Evolutionary conservation across 2,113 vertebrate species (phyloP).

Genomic region (Austrofundulus limnaeus): DNA sequence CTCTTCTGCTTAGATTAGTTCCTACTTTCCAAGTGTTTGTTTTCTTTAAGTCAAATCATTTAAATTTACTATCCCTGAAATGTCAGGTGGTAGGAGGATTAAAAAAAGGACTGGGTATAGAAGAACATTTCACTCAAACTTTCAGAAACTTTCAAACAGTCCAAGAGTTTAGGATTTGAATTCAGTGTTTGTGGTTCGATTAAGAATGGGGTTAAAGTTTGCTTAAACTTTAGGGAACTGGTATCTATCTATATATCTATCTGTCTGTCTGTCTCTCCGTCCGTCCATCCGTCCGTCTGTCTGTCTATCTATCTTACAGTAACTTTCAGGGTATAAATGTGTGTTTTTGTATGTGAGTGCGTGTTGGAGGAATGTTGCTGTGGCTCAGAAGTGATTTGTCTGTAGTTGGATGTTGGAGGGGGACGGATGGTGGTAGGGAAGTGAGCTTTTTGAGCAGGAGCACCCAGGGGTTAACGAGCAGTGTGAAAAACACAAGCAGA

Average conservation of each 20-base stretch:
- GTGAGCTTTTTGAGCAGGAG: conserved; percentile 52
- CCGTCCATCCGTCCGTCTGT: no score
- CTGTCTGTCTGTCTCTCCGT: no score
- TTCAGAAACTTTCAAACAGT: background rate
- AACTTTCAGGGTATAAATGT: conserved; percentile 14
- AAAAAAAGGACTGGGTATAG: conserved; percentile 19
- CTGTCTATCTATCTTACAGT: background rate
- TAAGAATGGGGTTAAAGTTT: conserved; percentile 21
- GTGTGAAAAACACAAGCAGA: conserved; percentile 75
- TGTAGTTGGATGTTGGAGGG: background rate
- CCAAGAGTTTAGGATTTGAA: conserved; percentile 29
- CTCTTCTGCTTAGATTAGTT: background rate
- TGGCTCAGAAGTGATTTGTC: conserved; percentile 27
- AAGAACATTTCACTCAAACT: conserved; percentile 3
- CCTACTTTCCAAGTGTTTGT: background rate
- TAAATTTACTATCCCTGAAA: conserved; percentile 3
- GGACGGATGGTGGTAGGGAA: background rate
- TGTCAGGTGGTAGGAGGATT: background rate
- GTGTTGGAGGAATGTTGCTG: conserved; percentile 55
- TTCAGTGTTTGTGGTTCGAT: conserved; percentile 25
- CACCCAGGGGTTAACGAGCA: conserved; percentile 74
- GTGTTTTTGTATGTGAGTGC: no score
- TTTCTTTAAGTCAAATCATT: background rate
- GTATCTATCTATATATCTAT: no score
- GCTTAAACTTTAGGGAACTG: conserved; percentile 16